A percentile compares a stretch with the other conserved stretches of the same genome.
Evolutionary conservation across 1,140 invertebrate genomes (phyloP).

Genomic region (Drosophila pectinifera): DNA sequence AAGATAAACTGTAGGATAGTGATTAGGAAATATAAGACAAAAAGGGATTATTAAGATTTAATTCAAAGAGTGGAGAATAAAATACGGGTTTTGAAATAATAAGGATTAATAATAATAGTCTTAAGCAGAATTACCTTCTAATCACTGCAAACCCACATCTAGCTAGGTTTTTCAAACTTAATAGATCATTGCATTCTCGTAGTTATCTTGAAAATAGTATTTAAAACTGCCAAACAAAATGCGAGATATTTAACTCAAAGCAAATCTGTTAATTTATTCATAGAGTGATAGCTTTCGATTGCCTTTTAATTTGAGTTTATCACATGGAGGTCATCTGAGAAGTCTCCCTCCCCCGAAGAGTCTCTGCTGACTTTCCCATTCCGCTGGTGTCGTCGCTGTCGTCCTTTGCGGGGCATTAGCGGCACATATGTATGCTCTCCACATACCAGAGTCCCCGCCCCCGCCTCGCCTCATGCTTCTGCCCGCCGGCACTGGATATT

Average conservation of each 20-base stretch:
- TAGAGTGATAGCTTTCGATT: neutral
- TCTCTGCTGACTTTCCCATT: conserved; percentile 9
- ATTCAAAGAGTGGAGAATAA: too few species aligned
- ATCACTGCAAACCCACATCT: too few species aligned
- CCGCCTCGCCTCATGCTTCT: too few species aligned
- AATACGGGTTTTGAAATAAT: too few species aligned
- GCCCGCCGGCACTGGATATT: conserved; percentile 15
- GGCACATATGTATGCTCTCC: conserved; percentile 28
- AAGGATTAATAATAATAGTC: too few species aligned
- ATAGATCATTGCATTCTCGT: too few species aligned
- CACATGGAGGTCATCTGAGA: conserved; percentile 6
- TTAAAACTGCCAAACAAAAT: too few species aligned
- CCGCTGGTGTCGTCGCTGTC: neutral
- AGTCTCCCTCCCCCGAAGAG: neutral
- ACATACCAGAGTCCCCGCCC: conserved; percentile 7
- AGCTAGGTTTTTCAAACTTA: neutral
- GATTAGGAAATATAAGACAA: neutral
- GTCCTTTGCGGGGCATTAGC: conserved; percentile 34
- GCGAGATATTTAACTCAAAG: too few species aligned
- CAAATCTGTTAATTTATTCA: neutral
- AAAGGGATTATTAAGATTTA: too few species aligned
- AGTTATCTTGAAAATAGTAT: too few species aligned
- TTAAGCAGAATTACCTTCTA: too few species aligned
- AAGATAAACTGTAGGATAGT: neutral
- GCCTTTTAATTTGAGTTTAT: conserved; percentile 16